Base-by-base conservation (phyloP, 37 sponge, comb jelly and placozoan genomes). In the Halichondria panicea region DNA sequence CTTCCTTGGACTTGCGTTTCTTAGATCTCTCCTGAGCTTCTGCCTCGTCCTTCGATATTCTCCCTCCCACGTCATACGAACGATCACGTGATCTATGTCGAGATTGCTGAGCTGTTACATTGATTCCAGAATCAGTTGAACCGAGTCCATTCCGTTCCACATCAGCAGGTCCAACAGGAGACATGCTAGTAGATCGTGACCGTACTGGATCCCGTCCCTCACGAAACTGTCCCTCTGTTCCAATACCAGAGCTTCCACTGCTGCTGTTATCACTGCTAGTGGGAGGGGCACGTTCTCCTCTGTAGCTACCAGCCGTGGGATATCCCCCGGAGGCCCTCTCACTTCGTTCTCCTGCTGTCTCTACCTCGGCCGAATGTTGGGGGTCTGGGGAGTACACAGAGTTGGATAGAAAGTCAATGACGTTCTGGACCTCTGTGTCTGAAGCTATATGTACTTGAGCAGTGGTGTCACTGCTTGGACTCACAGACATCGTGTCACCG, bases 401-500 rank as follows among this genome's bases (percentile, higher is more conserved):
- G 22, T 71, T 19, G 28, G 71, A 81, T 33, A 81, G 72, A 38
- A 68, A 67, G n/a, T 36, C 40, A 24, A 68, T 66, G 41, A 58
- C 76, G 35, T 43, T 81, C 40, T 87, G 70, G 15, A 76, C 43
- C 50, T 75, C 77, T 63, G 31, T 57, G 5, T 67, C 66, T 5
- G 70, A 69, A 28, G 72, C 71, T 21, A 75, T 73, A 63, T 39
- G 56, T 55, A 80, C 64, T 9, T 71, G 21, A n/a, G n/a, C n/a
- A n/a, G 55, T 41, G 27, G 41, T 45, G 28, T 43, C 48, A 36
- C 32, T 38, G 42, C 42, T 35, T 1, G 70, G 70, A 50, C 70
- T 70, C 70, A 70, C 70, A 4, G 24, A 53, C 53, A 70, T 70
- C n/a, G n/a, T n/a, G n/a, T n/a, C n/a, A n/a, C n/a, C n/a, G n/a